These are phyloP conservation scores for Hydrocynus forskahlii DNA, from an alignment of 2,797 vertebrate species.

Conservation along the genomic window DNA sequence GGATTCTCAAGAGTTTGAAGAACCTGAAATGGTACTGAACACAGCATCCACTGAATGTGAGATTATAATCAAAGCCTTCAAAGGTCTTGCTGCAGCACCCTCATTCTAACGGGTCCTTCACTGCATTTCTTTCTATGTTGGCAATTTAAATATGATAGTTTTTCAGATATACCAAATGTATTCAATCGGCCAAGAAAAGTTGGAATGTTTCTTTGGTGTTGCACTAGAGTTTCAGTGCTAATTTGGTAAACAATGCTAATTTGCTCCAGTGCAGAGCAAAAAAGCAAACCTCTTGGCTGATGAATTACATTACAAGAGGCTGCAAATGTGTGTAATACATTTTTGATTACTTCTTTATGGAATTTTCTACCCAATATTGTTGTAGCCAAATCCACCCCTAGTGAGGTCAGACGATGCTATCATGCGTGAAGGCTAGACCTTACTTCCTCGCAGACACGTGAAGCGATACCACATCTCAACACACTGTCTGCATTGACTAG, in stretches of 20 bases:
- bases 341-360: too few relatives aligned
- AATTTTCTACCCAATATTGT: too few relatives aligned
- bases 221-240: not conserved
- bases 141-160: too few relatives aligned
- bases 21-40: not conserved
- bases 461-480: too few relatives aligned
- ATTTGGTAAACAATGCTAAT: not conserved
- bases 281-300: not conserved
- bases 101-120: not conserved
- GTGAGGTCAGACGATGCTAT: too few relatives aligned
- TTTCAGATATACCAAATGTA: not conserved
- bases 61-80: not conserved
- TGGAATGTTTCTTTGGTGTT: not conserved
- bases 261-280: not conserved
- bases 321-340: too few relatives aligned
- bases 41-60: not conserved
- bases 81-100: not conserved
- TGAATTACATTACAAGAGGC: too few relatives aligned
- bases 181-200: not conserved
- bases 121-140: not conserved
- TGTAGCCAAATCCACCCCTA: too few relatives aligned
- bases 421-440: too few relatives aligned
- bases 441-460: too few relatives aligned
- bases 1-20: not conserved
- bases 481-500: too few relatives aligned